Evolutionary conservation across 2,797 vertebrate genomes (phyloP).

Genomic region (Dicrostonyx torquatus): DNA sequence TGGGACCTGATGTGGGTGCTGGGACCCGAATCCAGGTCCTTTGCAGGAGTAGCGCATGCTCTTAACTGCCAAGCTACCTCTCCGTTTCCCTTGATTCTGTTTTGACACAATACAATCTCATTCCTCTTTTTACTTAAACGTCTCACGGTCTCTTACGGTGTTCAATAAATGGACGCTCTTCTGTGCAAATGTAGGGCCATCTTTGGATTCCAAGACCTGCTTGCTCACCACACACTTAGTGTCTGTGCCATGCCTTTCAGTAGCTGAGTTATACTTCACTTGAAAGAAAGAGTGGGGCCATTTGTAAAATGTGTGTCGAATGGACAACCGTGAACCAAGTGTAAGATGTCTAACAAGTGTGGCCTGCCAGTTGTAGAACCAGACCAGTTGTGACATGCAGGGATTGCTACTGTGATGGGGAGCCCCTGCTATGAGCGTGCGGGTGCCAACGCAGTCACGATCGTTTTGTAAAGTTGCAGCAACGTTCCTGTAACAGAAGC

Average conservation of each 20-base stretch:
- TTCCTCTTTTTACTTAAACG: background rate
- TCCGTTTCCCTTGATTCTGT: background rate
- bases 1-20: background rate
- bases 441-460: background rate
- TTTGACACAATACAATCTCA: background rate
- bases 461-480: background rate
- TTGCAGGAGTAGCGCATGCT: background rate
- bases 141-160: background rate
- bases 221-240: background rate
- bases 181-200: background rate
- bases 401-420: background rate
- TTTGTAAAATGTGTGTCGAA: background rate
- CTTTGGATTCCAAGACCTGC: background rate
- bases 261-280: background rate
- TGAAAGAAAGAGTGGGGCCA: background rate
- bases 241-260: background rate
- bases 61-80: too few species aligned
- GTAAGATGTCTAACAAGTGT: background rate
- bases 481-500: constrained; percentile 4
- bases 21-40: background rate
- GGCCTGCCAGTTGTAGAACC: background rate
- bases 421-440: background rate
- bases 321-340: background rate
- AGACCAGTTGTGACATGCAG: background rate
- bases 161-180: background rate